A percentile compares a stretch with the other conserved stretches of the same genome.
These are phyloP conservation scores for Carduelis carduelis DNA, from an alignment of 2,797 vertebrate species.

Conservation along the genomic window DNA sequence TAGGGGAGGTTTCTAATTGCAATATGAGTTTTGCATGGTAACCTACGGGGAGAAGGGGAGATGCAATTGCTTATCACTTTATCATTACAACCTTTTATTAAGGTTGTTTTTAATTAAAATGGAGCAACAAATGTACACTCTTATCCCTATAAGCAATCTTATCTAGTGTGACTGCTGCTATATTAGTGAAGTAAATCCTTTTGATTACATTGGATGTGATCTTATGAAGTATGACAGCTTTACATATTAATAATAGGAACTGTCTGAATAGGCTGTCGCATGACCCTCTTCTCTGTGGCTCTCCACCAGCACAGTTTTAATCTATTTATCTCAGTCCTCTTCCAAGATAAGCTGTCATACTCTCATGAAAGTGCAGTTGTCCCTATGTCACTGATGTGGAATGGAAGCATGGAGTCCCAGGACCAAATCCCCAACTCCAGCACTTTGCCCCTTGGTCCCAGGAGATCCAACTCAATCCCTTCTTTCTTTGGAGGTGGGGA, in stretches of 20 bases:
- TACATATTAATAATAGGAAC: conserved; percentile 66
- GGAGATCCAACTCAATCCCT: neutral
- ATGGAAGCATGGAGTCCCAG: neutral
- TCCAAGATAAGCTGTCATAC: neutral
- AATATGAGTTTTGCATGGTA: conserved; percentile 46
- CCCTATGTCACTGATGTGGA: neutral
- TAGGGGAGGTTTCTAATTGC: conserved; percentile 59
- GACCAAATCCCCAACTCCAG: neutral
- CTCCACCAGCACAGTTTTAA: conserved; percentile 37
- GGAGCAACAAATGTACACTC: conserved; percentile 60
- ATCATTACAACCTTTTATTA: conserved; percentile 72
- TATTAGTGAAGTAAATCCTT: conserved; percentile 69
- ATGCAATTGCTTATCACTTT: conserved; percentile 62
- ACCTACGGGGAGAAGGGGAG: conserved; percentile 49
- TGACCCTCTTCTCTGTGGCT: conserved; percentile 56
- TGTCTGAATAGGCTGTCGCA: conserved; percentile 48
- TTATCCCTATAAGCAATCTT: conserved; percentile 71
- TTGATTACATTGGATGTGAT: conserved; percentile 69
- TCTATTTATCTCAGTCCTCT: conserved; percentile 37
- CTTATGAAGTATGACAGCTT: conserved; percentile 71
- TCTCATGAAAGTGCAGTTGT: neutral
- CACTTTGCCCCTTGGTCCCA: neutral
- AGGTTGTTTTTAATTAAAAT: conserved; percentile 72
- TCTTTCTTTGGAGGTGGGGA: neutral
- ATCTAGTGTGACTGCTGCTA: conserved; percentile 65